Conservation (phyloP, 2,113 vertebrate genomes). For the Planiliza haematocheilus region DNA sequence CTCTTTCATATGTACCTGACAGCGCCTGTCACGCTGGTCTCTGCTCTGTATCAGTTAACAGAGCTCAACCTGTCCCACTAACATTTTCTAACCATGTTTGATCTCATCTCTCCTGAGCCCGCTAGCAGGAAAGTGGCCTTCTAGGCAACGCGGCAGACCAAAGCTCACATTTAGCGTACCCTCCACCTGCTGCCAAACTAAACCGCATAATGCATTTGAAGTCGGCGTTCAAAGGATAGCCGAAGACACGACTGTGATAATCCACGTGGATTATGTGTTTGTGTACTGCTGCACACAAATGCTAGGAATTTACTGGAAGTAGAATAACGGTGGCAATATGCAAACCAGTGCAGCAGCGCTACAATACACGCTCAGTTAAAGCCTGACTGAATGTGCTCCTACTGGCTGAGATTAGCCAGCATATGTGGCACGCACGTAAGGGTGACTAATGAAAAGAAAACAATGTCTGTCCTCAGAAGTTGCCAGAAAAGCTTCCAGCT, state of each 20-base stretch:
- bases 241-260: conserved; percentile 8
- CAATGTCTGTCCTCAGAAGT: neutral
- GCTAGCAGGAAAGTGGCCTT: conserved; percentile 16
- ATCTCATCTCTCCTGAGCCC: conserved; percentile 50
- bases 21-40: conserved; percentile 55
- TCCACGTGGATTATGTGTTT: conserved; percentile 11
- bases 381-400: neutral
- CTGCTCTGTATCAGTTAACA: conserved; percentile 54
- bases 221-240: conserved; percentile 24
- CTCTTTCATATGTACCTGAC: conserved; percentile 63
- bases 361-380: neutral
- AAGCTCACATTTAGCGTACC: conserved; percentile 28
- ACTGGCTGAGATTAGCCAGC: conserved; percentile 2
- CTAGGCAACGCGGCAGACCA: conserved; percentile 16
- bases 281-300: conserved; percentile 1
- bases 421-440: neutral
- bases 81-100: conserved; percentile 59
- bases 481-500: neutral
- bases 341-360: neutral
- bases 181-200: conserved; percentile 37
- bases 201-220: conserved; percentile 21
- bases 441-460: conserved; percentile 4
- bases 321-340: neutral
- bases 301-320: neutral
- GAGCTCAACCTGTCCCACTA: conserved; percentile 39